A percentile compares a stretch with the other conserved stretches of the same genome.
Evolutionary conservation across 2,113 vertebrate genomes (phyloP).

Genomic region (Sceloporus undulatus): DNA sequence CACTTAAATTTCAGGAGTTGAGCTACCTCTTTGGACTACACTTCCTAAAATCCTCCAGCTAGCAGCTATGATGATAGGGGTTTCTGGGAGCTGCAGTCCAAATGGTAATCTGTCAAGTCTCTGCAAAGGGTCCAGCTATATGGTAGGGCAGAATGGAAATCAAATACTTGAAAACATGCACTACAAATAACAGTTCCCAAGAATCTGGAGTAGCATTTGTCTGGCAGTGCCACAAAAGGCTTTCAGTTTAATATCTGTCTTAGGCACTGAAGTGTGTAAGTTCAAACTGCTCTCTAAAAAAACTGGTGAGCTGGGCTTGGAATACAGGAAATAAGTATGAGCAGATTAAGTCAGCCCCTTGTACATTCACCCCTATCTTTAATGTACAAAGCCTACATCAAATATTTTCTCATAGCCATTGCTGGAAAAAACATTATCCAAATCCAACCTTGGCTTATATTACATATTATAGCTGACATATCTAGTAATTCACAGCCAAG

Average conservation of each 20-base stretch:
- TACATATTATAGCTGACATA: conserved; percentile 70
- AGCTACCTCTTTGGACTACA: too few relatives aligned
- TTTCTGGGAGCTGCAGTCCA: too few relatives aligned
- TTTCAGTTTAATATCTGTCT: neutral
- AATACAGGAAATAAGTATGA: conserved; percentile 50
- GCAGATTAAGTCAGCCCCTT: conserved; percentile 26
- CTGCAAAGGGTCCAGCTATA: neutral
- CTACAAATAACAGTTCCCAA: neutral
- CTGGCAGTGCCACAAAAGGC: neutral
- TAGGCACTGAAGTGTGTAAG: neutral
- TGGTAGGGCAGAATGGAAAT: neutral
- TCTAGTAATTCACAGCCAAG: conserved; percentile 73
- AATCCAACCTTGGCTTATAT: conserved; percentile 63
- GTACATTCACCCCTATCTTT: conserved; percentile 46
- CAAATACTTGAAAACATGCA: neutral
- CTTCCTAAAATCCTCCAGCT: too few relatives aligned
- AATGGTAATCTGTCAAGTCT: too few relatives aligned
- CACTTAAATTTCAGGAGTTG: too few relatives aligned
- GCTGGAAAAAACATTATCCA: conserved; percentile 65
- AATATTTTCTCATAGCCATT: conserved; percentile 68
- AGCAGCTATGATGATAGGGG: too few relatives aligned
- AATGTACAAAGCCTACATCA: conserved; percentile 56
- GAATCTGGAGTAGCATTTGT: neutral
- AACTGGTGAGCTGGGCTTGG: neutral
- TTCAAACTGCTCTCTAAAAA: neutral